These are phyloP conservation scores for Xylota segnis DNA, from an alignment of 2,888 invertebrate genomes.

Conservation along the genomic window DNA sequence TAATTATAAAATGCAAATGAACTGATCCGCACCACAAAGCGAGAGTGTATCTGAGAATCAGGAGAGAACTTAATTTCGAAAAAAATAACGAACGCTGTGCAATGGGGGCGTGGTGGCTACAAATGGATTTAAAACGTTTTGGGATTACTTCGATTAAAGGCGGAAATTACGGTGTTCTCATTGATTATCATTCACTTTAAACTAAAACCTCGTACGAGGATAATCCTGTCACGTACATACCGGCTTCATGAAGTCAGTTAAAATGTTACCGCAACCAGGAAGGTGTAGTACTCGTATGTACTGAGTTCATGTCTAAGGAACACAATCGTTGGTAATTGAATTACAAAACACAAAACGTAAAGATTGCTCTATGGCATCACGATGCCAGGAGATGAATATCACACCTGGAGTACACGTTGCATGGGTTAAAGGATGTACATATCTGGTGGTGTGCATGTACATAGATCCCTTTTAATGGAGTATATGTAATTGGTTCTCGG, in stretches of 20 bases:
- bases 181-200: background rate
- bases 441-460: background rate
- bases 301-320: background rate
- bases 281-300: background rate
- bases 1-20: constrained; percentile 74
- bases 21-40: constrained; percentile 1
- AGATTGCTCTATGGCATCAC: constrained; percentile 37
- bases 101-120: background rate
- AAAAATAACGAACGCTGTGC: background rate
- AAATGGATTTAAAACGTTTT: background rate
- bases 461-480: constrained; percentile 13
- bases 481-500: constrained; percentile 33
- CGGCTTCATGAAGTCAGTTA: constrained; percentile 3
- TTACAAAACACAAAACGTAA: constrained; percentile 65
- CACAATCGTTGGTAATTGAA: constrained; percentile 46
- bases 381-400: constrained; percentile 67
- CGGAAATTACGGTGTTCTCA: background rate
- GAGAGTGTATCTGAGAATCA: background rate
- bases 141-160: background rate
- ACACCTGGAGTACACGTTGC: constrained; percentile 56
- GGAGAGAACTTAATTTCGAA: background rate
- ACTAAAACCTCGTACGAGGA: background rate
- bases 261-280: background rate
- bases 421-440: background rate
- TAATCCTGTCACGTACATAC: constrained; percentile 14